Evolutionary conservation across 2,888 invertebrate genomes (phyloP), one percentile per base, ranked within the genome.

Genomic region (Orthosia incerta): DNA sequence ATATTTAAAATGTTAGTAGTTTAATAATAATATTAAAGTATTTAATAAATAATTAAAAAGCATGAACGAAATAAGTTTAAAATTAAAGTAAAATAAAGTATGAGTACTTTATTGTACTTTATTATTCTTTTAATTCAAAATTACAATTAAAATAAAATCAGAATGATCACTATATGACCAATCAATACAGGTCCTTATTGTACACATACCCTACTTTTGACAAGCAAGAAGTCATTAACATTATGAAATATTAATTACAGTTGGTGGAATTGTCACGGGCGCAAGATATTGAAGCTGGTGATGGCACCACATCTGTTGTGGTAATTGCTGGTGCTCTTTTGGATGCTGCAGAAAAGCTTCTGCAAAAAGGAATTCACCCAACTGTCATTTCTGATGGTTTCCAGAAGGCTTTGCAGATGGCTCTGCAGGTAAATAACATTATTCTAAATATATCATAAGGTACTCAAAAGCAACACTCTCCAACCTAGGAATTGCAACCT

Each of bases 251-350:
- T 73, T 66, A 16, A 60, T 95, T 97, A 69, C 91, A 99, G 99
- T 97, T 99, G 91, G 99, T 99, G 7, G 99, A 99, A 95, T 96
- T 99, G 83, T 99, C 99, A 2, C 98, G 99, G 90, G 99, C 99
- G 23, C 99, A 99, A 96, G 99, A 99, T 94, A 98, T 99, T 88
- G 99, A 99, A 95, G 99, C 99, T 88, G 99, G 99, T 62, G 99
- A 99, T 96, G 99, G 99, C 74, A 99, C 99, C 31, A 99, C 99
- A 15, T 99, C 99, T 31, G 99, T 99, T 70, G 99, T 99, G 15
- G 98, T 99, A 11, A 97, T 99, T 89, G 99, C 99, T 85, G 99
- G 99, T 65, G 99, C 99, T 82, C 94, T 99, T 65, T 96, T 99
- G 69, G 99, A 99, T 94, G 99, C 99, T 66, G 98, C 99, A 66